Conservation (phyloP, 2,797 vertebrate genomes). For the Aeoliscus strigatus region DNA sequence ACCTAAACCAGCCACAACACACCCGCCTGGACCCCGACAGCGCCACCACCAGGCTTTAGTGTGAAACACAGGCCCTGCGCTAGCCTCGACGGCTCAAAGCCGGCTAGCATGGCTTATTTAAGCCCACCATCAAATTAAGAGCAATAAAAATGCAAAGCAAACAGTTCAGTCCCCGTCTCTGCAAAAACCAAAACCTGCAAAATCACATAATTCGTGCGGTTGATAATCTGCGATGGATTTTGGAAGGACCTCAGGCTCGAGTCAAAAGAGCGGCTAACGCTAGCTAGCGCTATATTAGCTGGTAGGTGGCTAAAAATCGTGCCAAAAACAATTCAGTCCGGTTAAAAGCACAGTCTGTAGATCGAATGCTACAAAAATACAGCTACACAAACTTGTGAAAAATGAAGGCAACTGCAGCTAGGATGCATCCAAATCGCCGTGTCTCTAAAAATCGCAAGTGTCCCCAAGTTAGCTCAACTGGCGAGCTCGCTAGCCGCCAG, state of each 20-base stretch:
- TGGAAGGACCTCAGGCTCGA: constrained; percentile 26
- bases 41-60: constrained; percentile 41
- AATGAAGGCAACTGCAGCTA: constrained; percentile 32
- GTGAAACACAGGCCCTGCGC: constrained; percentile 45
- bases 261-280: constrained; percentile 17
- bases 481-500: constrained; percentile 33
- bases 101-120: constrained; percentile 46
- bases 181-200: constrained; percentile 50
- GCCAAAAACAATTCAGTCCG: constrained; percentile 57
- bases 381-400: constrained; percentile 43
- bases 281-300: constrained; percentile 40
- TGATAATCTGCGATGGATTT: constrained; percentile 16
- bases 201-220: constrained; percentile 11
- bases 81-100: constrained; percentile 25
- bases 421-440: constrained; percentile 42
- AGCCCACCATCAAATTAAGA: constrained; percentile 40
- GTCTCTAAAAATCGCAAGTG: constrained; percentile 46
- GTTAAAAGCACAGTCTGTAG: constrained; percentile 48
- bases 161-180: constrained; percentile 34
- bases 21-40: constrained; percentile 38
- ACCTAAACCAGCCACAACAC: constrained; percentile 49
- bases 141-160: constrained; percentile 36
- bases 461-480: constrained; percentile 44
- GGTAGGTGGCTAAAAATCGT: constrained; percentile 30
- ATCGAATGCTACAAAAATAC: constrained; percentile 50